phyloP scores from a whole-genome alignment of 2,888 invertebrate genomes.

The Tenodera sinensis region DNA sequence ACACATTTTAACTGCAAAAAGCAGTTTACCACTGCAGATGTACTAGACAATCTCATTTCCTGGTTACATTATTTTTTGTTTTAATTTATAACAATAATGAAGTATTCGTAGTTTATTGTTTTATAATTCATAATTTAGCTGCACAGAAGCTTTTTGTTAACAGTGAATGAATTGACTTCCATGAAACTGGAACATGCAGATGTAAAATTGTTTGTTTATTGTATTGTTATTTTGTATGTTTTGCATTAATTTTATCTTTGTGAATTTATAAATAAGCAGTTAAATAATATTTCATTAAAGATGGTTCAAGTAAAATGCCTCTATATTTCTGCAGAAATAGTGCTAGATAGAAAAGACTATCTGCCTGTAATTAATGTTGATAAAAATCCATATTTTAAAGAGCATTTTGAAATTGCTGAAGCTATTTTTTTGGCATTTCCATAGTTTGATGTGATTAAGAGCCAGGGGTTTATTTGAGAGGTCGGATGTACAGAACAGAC shows the following conservation, averaged over 20 bases:
- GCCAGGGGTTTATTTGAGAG: not conserved
- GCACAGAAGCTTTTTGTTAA: not conserved
- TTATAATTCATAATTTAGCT: no score
- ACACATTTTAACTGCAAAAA: not conserved
- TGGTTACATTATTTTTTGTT: not conserved
- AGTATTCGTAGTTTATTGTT: not conserved
- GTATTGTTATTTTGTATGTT: no score
- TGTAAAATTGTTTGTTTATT: no score
- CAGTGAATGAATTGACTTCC: not conserved
- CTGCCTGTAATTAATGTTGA: not conserved
- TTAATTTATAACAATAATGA: not conserved
- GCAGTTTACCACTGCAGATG: not conserved
- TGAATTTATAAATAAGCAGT: no score
- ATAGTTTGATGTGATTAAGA: not conserved
- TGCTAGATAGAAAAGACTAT: not conserved
- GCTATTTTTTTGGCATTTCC: not conserved
- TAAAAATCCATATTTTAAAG: not conserved
- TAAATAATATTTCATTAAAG: not conserved
- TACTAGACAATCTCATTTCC: not conserved
- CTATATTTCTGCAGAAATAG: not conserved
- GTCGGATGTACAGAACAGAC: not conserved
- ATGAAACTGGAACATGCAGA: not conserved
- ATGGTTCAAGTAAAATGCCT: not conserved
- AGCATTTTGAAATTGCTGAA: not conserved
- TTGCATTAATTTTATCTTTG: no score